phyloP scores from a whole-genome alignment of 2,113 vertebrate species.

The Rhinolophus ferrumequinum region DNA sequence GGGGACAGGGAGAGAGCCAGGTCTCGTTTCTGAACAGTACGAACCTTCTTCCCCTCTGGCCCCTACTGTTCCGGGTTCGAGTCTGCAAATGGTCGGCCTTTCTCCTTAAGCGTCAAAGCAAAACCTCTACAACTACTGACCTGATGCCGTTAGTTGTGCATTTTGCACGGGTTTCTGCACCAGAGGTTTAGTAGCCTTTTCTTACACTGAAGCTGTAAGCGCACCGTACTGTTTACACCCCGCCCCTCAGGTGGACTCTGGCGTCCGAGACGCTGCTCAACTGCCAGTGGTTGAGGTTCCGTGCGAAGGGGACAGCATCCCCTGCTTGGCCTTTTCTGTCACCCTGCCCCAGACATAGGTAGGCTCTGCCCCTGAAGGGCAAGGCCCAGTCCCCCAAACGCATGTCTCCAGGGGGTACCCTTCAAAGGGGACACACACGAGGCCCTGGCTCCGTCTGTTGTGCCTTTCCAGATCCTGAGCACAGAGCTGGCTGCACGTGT shows the following conservation, averaged over 20 bases:
- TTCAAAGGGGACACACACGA: neutral
- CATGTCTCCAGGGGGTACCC: neutral
- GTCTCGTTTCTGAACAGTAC: neutral
- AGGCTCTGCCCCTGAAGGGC: neutral
- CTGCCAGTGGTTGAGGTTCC: rapidly evolving
- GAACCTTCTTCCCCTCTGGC: neutral
- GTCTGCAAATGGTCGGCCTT: neutral
- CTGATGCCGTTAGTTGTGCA: too few species aligned
- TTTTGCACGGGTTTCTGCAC: neutral
- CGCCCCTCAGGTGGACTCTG: neutral
- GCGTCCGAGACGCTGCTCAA: neutral
- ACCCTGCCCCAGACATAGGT: too few species aligned
- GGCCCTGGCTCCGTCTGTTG: neutral
- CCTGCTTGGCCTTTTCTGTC: neutral
- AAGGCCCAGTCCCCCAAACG: neutral
- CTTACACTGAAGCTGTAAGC: neutral
- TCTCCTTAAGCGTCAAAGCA: neutral
- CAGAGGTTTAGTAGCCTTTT: neutral
- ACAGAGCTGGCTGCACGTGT: rapidly evolving
- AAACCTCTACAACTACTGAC: neutral
- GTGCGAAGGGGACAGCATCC: neutral
- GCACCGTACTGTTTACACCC: neutral
- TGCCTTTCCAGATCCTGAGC: neutral
- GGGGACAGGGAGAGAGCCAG: rapidly evolving
- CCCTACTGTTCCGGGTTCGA: neutral